Evolutionary conservation across 2,113 vertebrate genomes (phyloP), one percentile per base, ranked within the genome.

Genomic region (Ptychochromis oligacanthus): DNA sequence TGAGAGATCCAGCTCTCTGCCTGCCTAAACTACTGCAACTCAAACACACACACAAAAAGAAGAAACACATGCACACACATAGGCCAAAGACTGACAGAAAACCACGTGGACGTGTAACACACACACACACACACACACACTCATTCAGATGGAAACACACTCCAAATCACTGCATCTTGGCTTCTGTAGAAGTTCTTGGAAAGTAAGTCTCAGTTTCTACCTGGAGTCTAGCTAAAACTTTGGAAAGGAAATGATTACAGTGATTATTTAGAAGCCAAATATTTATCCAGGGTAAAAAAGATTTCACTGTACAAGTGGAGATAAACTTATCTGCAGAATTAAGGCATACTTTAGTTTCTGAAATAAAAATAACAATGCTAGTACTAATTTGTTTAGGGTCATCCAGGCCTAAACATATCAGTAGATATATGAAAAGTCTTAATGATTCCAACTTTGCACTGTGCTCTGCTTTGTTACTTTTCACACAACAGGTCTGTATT

Each of bases 21-120:
- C 93, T 94, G 93, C 89, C 92, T 82, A 76, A 93, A 92, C 87
- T 89, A 89, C 89, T 95, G 85, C 91, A 88, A 52, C 84, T 95
- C 91, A 92, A 90, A 90, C 88, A 87, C 86, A 89, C 85, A 85
- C 88, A 85, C 72, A 87, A 54, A 91, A 62, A 90, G 54, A 90
- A 81, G 61, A 77, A 84, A 80, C 82, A 60, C 81, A 85, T 40
- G 22, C 86, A 85, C 83, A 89, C 46, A 84, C 43, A 85, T 11
- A 83, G 40, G 20, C 72, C 54, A 82, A 46, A 87, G 70, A 83
- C 77, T 62, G 74, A 81, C 59, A 58, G 22, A 26, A 75, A 75
- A 60, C 75, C 86, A 85, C 22, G 10, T 52, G 36, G 54, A 72
- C 20, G 46, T 55, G 26, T 82, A 55, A 61, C 34, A 56, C 31